Evolutionary conservation across 2,888 invertebrate species (phyloP), one percentile per base, ranked within the genome.

Genomic region (Pterostichus niger): DNA sequence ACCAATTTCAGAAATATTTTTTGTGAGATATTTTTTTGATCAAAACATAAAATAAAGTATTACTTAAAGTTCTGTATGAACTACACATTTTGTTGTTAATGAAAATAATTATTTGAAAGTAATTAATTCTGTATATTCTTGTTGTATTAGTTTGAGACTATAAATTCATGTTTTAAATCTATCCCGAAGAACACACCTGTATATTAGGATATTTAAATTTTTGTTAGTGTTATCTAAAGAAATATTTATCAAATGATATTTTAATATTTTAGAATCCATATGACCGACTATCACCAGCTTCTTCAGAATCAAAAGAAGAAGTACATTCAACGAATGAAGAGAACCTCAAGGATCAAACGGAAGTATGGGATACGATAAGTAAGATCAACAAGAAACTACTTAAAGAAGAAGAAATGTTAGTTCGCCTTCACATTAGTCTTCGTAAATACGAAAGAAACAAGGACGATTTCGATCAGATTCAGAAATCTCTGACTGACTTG

Each of bases 361-460:
- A 94, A 86, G 91, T 95, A 85, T 90, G 95, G 86, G 96, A 96
- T 87, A 94, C 93, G 88, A 92, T 96, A 73, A 92, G 94, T 31
- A 93, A 94, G 78, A 90, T 96, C 33, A 96, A 96, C 88, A 94
- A 95, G 87, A 92, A 93, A 86, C 89, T 96, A 83, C 93, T 95
- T 83, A 91, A 93, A 83, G 95, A 96, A 88, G 95, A 96, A 87
- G 95, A 95, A 88, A 90, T 93, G 82, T 91, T 96, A 2, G 93
- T 95, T 3, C 91, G 95, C 85, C 88, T 96, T 90, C 93, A 89
- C 90, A 92, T 87, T 85, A 92, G 84, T 88, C 90, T 87, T 84
- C 92, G 86, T 90, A 93, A 88, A 89, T 88, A 88, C 86, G 89
- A 89, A 82, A 88, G 88, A 84, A 83, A 84, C 49, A 84, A 85